Evolutionary conservation across 2,888 invertebrate genomes (phyloP).

Genomic region (Uropetala carovei): DNA sequence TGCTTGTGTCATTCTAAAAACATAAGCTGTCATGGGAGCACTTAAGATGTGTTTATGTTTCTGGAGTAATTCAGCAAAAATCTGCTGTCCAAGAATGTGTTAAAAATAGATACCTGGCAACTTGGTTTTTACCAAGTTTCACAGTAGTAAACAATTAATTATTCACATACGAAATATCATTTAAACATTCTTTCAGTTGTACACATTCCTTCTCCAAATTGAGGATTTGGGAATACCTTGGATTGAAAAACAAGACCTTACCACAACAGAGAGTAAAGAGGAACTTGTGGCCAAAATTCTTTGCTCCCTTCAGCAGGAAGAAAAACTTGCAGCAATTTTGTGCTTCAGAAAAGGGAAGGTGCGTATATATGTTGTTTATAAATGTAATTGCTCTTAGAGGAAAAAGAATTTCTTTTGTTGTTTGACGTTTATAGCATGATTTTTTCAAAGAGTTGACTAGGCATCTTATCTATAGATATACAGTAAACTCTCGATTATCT

Average conservation of each 20-base stretch:
- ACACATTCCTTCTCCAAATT: constrained; percentile 85
- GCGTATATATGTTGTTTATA: constrained; percentile 68
- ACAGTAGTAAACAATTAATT: too few species aligned
- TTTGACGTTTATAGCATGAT: too few species aligned
- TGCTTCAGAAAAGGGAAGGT: constrained; percentile 91
- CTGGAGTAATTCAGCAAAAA: too few species aligned
- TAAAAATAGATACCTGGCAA: too few species aligned
- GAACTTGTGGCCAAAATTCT: constrained; percentile 83
- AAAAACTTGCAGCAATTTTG: constrained; percentile 84
- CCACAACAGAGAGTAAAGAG: constrained; percentile 73
- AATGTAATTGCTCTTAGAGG: constrained; percentile 5
- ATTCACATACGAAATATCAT: background rate
- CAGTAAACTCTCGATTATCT: too few species aligned
- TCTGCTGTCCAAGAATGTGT: too few species aligned
- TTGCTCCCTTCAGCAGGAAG: constrained; percentile 81
- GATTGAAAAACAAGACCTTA: constrained; percentile 74
- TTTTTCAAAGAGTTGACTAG: too few species aligned
- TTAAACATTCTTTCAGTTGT: constrained; percentile 77
- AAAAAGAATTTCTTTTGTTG: constrained; percentile 61
- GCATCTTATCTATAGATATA: too few species aligned
- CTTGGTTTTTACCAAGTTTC: too few species aligned
- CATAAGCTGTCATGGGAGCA: too few species aligned
- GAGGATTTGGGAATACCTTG: constrained; percentile 91
- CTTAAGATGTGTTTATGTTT: too few species aligned
- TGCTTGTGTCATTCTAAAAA: too few species aligned